Evolutionary conservation across 2,888 invertebrate species (phyloP).

Genomic region (Cheilosia urbana): DNA sequence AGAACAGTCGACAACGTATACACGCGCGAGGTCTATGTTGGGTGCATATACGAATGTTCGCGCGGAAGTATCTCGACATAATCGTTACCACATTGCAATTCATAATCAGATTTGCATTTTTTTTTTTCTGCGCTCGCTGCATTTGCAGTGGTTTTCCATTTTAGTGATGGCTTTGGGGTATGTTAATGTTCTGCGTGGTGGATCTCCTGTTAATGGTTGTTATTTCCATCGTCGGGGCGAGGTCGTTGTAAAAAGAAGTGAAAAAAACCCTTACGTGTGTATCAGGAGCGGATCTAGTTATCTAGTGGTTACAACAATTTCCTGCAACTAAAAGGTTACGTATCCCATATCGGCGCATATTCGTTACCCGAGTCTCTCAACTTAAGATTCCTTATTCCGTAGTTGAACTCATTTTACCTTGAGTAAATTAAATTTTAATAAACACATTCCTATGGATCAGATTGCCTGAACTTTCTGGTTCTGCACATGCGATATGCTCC

Average conservation of each 20-base stretch:
- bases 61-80: slow-evolving; percentile 45
- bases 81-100: slow-evolving; percentile 66
- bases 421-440: too few relatives aligned
- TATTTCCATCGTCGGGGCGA: slow-evolving; percentile 26
- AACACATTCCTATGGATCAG: not conserved
- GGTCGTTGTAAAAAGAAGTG: slow-evolving; percentile 26
- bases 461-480: not conserved
- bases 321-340: not conserved
- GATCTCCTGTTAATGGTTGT: slow-evolving; percentile 13
- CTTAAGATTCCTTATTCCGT: not conserved
- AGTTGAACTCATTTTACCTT: too few relatives aligned
- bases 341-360: not conserved
- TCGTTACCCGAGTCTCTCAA: not conserved
- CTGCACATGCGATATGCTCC: too few relatives aligned
- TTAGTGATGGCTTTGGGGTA: slow-evolving; percentile 1
- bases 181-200: slow-evolving; percentile 26
- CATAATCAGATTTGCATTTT: slow-evolving; percentile 63
- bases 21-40: not conserved
- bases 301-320: not conserved
- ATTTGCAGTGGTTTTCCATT: slow-evolving; percentile 41
- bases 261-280: not conserved
- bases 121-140: not conserved
- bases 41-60: slow-evolving; percentile 16
- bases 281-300: slow-evolving; percentile 41
- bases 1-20: not conserved